phyloP scores from a whole-genome alignment of 2,888 invertebrate species.

The Folsomia manolachei region DNA sequence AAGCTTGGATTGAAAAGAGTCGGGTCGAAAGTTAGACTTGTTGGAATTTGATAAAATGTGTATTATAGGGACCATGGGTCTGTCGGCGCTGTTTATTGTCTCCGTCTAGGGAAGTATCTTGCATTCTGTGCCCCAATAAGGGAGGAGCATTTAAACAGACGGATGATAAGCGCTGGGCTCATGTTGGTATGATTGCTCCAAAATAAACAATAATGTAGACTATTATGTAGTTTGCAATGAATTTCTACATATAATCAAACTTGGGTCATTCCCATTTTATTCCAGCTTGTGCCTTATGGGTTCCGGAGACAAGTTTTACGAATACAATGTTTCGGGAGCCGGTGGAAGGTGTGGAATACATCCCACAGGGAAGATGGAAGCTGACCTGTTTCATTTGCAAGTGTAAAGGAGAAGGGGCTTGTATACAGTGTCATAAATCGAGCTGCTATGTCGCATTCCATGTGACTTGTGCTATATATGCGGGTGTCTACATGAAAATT shows the following conservation, averaged over 20 bases:
- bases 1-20: too few species aligned
- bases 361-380: conserved; percentile 92
- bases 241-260: too few species aligned
- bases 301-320: conserved; percentile 95
- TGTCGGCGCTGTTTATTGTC: conserved; percentile 94
- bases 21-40: too few species aligned
- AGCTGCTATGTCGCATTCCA: conserved; percentile 98
- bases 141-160: conserved; percentile 99
- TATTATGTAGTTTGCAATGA: too few species aligned
- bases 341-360: conserved; percentile 93
- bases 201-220: too few species aligned
- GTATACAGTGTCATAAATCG: conserved; percentile 91
- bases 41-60: too few species aligned
- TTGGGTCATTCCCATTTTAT: too few species aligned
- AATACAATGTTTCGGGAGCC: conserved; percentile 97
- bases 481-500: conserved; percentile 93
- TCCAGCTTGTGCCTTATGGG: conserved; percentile 97
- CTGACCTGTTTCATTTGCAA: conserved; percentile 95
- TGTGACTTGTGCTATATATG: conserved; percentile 97
- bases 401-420: conserved; percentile 86
- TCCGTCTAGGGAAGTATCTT: conserved; percentile 92
- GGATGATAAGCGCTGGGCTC: conserved; percentile 92
- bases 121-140: conserved; percentile 95
- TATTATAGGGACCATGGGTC: conserved; percentile 98
- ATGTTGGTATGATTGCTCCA: too few species aligned